phyloP scores from a whole-genome alignment of 2,797 vertebrate genomes.

The Ctenosaura bakeri region DNA sequence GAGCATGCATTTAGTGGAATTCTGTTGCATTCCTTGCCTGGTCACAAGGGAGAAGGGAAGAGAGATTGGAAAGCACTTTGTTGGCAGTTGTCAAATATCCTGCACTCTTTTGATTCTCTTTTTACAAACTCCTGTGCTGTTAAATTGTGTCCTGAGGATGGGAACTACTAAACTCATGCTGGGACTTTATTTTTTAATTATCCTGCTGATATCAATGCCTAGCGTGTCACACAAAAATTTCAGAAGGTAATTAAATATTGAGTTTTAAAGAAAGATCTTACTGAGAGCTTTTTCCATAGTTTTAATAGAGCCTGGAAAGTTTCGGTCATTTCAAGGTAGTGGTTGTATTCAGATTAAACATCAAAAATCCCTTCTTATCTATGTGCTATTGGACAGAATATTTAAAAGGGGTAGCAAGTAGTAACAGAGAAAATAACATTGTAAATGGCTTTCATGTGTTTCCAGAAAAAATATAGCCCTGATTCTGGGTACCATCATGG shows the following conservation, averaged over 20 bases:
- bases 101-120: slow-evolving; percentile 1
- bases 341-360: neutral
- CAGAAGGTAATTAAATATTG: neutral
- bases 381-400: neutral
- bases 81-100: neutral
- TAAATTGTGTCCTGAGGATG: neutral
- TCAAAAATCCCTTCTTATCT: neutral
- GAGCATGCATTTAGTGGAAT: neutral
- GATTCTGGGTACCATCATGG: neutral
- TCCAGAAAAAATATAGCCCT: neutral
- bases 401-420: neutral
- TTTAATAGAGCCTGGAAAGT: neutral
- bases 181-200: slow-evolving; percentile 5
- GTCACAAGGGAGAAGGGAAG: neutral
- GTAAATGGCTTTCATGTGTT: slow-evolving; percentile 5
- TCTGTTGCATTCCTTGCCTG: neutral
- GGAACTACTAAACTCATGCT: neutral
- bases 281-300: neutral
- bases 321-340: neutral
- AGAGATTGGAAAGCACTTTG: neutral
- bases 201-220: neutral
- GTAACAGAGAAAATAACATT: neutral
- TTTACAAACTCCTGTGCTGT: neutral
- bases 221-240: neutral
- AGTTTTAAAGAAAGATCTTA: neutral